phyloP scores from a whole-genome alignment of 2,888 invertebrate species.

The Stegana nigrithorax region DNA sequence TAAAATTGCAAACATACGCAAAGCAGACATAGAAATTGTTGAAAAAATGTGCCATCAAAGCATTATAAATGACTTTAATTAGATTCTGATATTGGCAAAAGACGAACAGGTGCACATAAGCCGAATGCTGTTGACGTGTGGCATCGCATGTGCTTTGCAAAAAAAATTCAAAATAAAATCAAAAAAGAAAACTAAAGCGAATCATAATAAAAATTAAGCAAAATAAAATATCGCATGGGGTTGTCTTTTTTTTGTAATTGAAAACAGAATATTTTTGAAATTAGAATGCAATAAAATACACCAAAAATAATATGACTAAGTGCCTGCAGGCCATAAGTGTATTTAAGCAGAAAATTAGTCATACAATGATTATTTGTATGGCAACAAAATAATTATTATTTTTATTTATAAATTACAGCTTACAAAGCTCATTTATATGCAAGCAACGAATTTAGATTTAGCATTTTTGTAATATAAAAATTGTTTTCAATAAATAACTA shows the following conservation, averaged over 20 bases:
- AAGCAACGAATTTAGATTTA: not conserved
- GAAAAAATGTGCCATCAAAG: not conserved
- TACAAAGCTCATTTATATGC: not conserved
- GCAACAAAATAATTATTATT: not conserved
- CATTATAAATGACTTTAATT: conserved; percentile 44
- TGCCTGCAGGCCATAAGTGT: not conserved
- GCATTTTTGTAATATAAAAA: too few relatives aligned
- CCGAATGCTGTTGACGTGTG: too few relatives aligned
- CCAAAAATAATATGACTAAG: not conserved
- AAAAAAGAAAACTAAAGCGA: not conserved
- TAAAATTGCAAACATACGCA: not conserved
- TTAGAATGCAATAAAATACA: not conserved
- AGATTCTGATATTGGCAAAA: conserved; percentile 36
- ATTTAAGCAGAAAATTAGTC: conserved; percentile 14
- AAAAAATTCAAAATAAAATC: not conserved
- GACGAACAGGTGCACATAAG: conserved; percentile 36
- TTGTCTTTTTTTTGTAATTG: not conserved
- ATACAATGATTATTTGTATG: not conserved
- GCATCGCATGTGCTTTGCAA: conserved; percentile 1
- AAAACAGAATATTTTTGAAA: not conserved
- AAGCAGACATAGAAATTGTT: not conserved
- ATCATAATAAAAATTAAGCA: not conserved
- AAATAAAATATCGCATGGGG: not conserved
- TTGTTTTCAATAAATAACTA: not conserved
- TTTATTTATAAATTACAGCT: not conserved